Evolutionary conservation across 1,140 invertebrate genomes (phyloP), one percentile per base, ranked within the genome.

Genomic region (Drosophila arawakana): DNA sequence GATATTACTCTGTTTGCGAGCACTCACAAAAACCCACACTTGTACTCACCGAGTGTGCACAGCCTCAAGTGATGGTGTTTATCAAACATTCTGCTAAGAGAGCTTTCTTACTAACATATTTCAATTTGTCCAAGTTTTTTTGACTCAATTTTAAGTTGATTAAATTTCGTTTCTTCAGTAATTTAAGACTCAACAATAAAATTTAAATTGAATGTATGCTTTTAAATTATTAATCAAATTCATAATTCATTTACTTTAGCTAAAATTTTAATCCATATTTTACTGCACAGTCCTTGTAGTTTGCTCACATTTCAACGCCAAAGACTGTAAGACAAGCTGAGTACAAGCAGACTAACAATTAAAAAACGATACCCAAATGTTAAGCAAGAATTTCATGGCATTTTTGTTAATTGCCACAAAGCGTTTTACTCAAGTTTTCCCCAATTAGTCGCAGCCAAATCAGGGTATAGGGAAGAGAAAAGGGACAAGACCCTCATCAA

Each of bases 1-100:
- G 63, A 80, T 88, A 78, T 69, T 66, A 65, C 54, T 76, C 43
- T 70, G 59, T 74, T 63, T 63, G 52, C 37, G 10, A 39, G 11
- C 37, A 34, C 50, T 9, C 35, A 57, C n/a, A 21, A 10, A 43
- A 9, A 25, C 44, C 13, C 11, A 7, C 10, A 30, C 47, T 50
- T 49, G 2, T 15, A 58, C 58, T 61, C 49, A 47, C 70, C 58
- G 61, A 67, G 55, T 69, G 65, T 46, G 50, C 72, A 57, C 46
- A 44, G 11, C 35, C 18, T 46, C 9, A 43, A 59, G 25, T 34
- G 46, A 54, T 39, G 39, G 46, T n/a, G 8, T 30, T 44, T 49
- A 35, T 61, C 57, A 69, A 55, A 65, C 30, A 18, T 5, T 52
- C 7, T 30, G 6, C 18, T 55, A 66, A 44, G 47, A 13, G 21